Conservation (phyloP, 2,888 invertebrate species). For the Julus scanicus region DNA sequence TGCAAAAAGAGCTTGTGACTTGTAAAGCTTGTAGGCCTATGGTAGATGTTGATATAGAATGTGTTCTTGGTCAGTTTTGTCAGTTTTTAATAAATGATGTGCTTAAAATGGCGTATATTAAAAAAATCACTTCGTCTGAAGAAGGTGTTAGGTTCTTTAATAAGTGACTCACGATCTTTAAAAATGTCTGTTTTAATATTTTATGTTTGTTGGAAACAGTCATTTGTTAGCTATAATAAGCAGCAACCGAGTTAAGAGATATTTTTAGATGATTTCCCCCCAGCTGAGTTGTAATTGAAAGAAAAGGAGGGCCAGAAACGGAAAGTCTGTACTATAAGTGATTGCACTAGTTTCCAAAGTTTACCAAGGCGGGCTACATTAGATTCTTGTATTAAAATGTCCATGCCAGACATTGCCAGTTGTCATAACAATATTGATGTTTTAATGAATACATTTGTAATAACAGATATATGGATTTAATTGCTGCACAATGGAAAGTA, state of each 20-base stretch:
- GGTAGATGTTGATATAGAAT: no score
- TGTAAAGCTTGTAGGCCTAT: no score
- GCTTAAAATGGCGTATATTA: no score
- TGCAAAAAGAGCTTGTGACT: no score
- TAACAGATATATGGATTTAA: background rate
- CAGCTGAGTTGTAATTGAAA: background rate
- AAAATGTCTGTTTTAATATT: background rate
- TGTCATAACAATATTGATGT: constrained; percentile 11
- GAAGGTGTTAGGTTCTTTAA: no score
- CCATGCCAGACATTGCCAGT: no score
- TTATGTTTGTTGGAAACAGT: background rate
- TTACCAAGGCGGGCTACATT: background rate
- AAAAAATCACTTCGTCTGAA: no score
- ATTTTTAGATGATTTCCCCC: constrained; percentile 24
- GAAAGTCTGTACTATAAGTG: background rate
- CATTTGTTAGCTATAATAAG: background rate
- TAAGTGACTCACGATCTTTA: background rate
- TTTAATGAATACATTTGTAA: background rate
- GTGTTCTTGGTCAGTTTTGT: no score
- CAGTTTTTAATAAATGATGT: no score
- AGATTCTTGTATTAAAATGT: background rate
- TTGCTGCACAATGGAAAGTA: background rate
- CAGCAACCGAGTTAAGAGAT: background rate
- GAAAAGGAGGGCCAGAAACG: constrained; percentile 13
- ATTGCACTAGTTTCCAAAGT: background rate